phyloP scores from a whole-genome alignment of 2,797 vertebrate genomes.

The Coracias cyanogaster region DNA sequence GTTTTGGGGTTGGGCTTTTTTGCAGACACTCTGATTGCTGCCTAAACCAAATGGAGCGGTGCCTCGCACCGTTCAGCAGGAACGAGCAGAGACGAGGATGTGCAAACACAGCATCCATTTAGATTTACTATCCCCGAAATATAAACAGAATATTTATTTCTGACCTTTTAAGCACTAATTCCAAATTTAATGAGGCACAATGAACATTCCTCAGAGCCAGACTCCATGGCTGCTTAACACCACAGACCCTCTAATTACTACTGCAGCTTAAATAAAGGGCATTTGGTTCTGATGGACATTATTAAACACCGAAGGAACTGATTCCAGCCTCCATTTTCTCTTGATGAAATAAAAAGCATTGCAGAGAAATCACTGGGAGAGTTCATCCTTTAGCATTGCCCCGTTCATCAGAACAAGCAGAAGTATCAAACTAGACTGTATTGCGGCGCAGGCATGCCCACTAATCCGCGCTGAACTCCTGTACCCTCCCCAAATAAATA shows the following conservation, averaged over 20 bases:
- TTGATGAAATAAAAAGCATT: constrained; percentile 64
- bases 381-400: constrained; percentile 50
- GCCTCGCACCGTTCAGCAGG: neutral
- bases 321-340: constrained; percentile 71
- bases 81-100: constrained; percentile 51
- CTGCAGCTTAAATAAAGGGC: constrained; percentile 71
- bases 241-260: constrained; percentile 76
- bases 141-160: constrained; percentile 81
- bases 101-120: constrained; percentile 58
- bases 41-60: constrained; percentile 35
- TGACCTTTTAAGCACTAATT: constrained; percentile 81
- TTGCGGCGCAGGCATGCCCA: constrained; percentile 7
- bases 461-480: constrained; percentile 27
- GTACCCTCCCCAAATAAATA: constrained; percentile 50
- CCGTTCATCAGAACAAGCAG: constrained; percentile 45
- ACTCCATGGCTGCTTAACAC: constrained; percentile 73
- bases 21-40: constrained; percentile 55
- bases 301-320: constrained; percentile 61
- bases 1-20: constrained; percentile 57
- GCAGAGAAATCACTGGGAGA: constrained; percentile 30
- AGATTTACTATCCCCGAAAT: constrained; percentile 73
- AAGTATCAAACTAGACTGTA: constrained; percentile 52
- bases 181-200: constrained; percentile 79
- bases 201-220: constrained; percentile 75
- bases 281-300: constrained; percentile 66